Evolutionary conservation across 2,113 vertebrate species (phyloP).

Genomic region (Gambusia holbrooki): DNA sequence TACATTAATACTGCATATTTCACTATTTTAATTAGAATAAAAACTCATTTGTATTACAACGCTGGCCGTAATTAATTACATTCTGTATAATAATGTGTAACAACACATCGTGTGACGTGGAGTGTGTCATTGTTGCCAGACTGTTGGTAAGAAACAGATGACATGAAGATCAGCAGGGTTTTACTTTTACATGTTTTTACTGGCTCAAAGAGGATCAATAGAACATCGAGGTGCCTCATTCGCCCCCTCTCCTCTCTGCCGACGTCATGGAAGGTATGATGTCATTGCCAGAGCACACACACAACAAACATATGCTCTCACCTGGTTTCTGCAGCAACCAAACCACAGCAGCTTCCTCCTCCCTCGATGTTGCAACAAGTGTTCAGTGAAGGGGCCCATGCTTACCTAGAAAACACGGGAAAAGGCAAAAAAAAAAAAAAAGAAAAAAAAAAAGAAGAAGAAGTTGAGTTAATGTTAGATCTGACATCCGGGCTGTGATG

Average conservation of each 20-base stretch:
- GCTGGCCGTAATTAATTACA: too few species aligned
- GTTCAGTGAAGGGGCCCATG: conserved; percentile 57
- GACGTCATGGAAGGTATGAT: conserved; percentile 80
- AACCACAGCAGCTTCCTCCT: conserved; percentile 80
- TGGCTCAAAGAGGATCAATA: conserved; percentile 30
- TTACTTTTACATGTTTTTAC: conserved; percentile 20
- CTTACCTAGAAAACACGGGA: conserved; percentile 54
- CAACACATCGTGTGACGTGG: background rate
- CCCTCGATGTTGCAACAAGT: conserved; percentile 38
- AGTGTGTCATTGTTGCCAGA: background rate
- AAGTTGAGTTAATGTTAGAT: conserved; percentile 1
- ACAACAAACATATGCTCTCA: conserved; percentile 62
- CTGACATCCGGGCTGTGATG: conserved; percentile 29
- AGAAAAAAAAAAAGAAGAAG: background rate
- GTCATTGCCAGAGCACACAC: conserved; percentile 67
- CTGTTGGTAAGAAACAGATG: background rate
- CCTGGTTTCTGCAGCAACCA: conserved; percentile 78
- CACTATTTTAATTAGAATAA: too few species aligned
- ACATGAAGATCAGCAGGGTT: conserved; percentile 5
- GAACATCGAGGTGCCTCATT: conserved; percentile 9
- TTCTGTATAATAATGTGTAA: too few species aligned
- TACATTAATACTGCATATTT: too few species aligned
- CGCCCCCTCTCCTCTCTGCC: conserved; percentile 40
- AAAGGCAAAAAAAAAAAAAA: background rate
- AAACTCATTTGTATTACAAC: too few species aligned